These are phyloP conservation scores for Odocoileus hemionus DNA, from an alignment of 2,113 vertebrate genomes.

Conservation along the genomic window DNA sequence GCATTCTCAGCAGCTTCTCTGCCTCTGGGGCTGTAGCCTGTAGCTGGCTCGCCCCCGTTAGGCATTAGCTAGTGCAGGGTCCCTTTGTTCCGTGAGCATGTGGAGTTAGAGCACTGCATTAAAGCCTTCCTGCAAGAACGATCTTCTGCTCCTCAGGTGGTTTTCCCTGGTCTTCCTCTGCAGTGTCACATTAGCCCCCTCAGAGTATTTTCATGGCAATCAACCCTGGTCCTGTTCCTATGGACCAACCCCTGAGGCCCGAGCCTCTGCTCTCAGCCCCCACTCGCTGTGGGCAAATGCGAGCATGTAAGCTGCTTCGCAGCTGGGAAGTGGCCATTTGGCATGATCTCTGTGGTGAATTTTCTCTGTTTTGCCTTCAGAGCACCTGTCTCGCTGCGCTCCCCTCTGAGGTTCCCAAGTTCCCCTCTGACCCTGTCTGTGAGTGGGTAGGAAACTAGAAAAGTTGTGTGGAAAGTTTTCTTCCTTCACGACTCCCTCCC, in stretches of 20 bases:
- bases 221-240: background rate
- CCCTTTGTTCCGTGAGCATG: background rate
- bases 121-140: background rate
- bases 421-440: background rate
- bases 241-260: background rate
- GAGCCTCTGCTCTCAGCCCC: background rate
- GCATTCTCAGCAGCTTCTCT: background rate
- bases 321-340: background rate
- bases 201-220: background rate
- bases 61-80: background rate
- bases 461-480: background rate
- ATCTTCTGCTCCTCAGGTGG: background rate
- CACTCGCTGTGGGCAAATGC: background rate
- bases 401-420: background rate
- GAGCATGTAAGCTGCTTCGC: background rate
- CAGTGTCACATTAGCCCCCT: background rate
- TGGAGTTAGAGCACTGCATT: background rate
- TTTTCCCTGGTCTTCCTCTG: background rate
- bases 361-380: background rate
- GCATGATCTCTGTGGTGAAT: background rate
- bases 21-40: background rate
- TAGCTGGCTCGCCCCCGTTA: background rate
- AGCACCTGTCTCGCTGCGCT: fast-evolving
- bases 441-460: background rate
- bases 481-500: background rate